phyloP scores from a whole-genome alignment of 1,140 invertebrate genomes.

The Scaptomyza pallida region DNA sequence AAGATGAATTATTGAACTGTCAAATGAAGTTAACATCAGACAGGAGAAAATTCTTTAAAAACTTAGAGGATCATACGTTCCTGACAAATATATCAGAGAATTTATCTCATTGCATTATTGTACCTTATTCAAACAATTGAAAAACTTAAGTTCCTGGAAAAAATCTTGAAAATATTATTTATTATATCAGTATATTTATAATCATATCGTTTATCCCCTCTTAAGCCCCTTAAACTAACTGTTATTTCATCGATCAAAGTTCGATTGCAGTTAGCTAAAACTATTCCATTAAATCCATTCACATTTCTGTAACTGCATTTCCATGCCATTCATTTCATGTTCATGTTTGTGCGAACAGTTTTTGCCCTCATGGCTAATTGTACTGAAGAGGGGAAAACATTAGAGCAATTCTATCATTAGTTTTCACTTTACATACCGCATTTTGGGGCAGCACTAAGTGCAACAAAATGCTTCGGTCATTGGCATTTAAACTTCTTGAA shows the following conservation, averaged over 20 bases:
- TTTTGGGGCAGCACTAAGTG: slow-evolving; percentile 28
- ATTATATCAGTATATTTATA: too few relatives aligned
- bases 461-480: slow-evolving; percentile 46
- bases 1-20: not conserved
- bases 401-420: slow-evolving; percentile 47
- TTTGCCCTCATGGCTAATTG: slow-evolving; percentile 17
- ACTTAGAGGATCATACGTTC: too few relatives aligned
- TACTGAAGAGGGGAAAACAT: slow-evolving; percentile 10
- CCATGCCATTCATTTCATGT: not conserved
- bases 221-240: not conserved
- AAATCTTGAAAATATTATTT: too few relatives aligned
- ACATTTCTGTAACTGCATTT: not conserved
- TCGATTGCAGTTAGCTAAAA: not conserved
- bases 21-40: not conserved
- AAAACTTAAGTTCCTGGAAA: too few relatives aligned
- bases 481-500: slow-evolving; percentile 56
- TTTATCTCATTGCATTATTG: too few relatives aligned
- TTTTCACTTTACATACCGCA: slow-evolving; percentile 37
- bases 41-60: too few relatives aligned
- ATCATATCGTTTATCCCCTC: too few relatives aligned
- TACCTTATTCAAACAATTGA: too few relatives aligned
- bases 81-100: too few relatives aligned
- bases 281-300: not conserved
- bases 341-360: not conserved
- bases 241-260: not conserved